Evolutionary conservation across 37 sponge, comb jelly and placozoan species (phyloP), one percentile per base, ranked within the genome.

Genomic region (Aphrocallistes beatrix): DNA sequence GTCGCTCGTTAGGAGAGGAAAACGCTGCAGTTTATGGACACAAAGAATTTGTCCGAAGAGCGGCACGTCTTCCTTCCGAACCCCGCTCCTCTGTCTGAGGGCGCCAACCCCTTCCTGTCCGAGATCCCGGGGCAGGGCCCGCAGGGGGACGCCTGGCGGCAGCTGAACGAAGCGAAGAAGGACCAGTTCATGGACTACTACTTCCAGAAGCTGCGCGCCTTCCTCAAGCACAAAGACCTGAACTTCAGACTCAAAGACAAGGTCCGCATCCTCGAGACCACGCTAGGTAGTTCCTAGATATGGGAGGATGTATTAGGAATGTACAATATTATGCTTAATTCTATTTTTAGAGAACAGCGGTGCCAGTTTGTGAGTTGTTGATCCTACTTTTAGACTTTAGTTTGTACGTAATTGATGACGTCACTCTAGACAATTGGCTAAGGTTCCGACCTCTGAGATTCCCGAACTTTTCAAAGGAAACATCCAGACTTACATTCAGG

Each of bases 11-110:
- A 94, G 94, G 91, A 91, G 47, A 47, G 37, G 0, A 94, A 91
- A 82, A 91, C 94, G 0, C 81, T 91, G 39, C 60, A 88, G 51
- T 90, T 90, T 81, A 89, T 94, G 89, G 36, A 88, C 51, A 6
- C 75, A 13, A 60, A 60, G 75, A 60, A 60, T 13, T 13, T 60
- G 75, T 60, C 75, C 25, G 75, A 60, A 13, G 75, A 60, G 75
- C 25, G 75, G 17, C 75, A 60, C 75, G 75, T 60, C 28, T 60
- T 60, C 75, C 75, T 60, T 1, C 75, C 75, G 10, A 60, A 60
- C 28, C 75, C 75, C 3, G 75, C 75, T 3, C 75, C 75, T 1
- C 75, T 60, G 28, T 30, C 75, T 3, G 75, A 60, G 6, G 75
- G 75, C 28, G 10, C 75, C 75, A 60, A 60, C 34, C 75, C 75